A percentile compares a stretch with the other conserved stretches of the same genome.
Evolutionary conservation across 2,797 vertebrate species (phyloP).

Genomic region (Sebastes kiyomatsui): DNA sequence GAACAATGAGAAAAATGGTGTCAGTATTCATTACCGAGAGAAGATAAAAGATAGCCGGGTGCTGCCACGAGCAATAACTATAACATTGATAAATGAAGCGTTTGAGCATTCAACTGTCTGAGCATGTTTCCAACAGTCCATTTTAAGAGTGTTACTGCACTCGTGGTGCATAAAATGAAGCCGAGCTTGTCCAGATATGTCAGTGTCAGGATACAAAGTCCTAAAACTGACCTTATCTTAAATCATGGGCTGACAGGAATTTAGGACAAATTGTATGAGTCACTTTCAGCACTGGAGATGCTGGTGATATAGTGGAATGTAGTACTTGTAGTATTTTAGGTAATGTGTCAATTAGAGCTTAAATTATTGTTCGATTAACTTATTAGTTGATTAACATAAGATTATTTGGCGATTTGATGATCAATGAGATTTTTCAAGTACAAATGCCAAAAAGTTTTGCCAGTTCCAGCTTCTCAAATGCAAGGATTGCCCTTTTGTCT

Average conservation of each 20-base stretch:
- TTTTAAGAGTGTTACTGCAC: slow-evolving; percentile 62
- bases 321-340: not conserved
- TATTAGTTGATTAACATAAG: not conserved
- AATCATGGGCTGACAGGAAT: slow-evolving; percentile 39
- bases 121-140: slow-evolving; percentile 62
- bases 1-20: slow-evolving; percentile 66
- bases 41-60: slow-evolving; percentile 71
- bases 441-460: not conserved
- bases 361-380: not conserved
- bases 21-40: slow-evolving; percentile 61
- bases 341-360: not conserved
- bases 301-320: not conserved
- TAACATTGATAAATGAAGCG: slow-evolving; percentile 72
- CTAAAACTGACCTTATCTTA: slow-evolving; percentile 49
- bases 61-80: slow-evolving; percentile 71
- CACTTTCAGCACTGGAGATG: slow-evolving; percentile 25
- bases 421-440: too few species aligned
- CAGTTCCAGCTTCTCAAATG: not conserved
- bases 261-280: slow-evolving; percentile 28
- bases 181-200: slow-evolving; percentile 59
- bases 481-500: not conserved
- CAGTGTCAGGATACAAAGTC: slow-evolving; percentile 56
- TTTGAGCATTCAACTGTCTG: slow-evolving; percentile 70
- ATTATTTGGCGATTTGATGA: not conserved
- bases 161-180: slow-evolving; percentile 59